Evolutionary conservation across 2,888 invertebrate genomes (phyloP), one percentile per base, ranked within the genome.

Genomic region (Tanytarsus gracilentus): DNA sequence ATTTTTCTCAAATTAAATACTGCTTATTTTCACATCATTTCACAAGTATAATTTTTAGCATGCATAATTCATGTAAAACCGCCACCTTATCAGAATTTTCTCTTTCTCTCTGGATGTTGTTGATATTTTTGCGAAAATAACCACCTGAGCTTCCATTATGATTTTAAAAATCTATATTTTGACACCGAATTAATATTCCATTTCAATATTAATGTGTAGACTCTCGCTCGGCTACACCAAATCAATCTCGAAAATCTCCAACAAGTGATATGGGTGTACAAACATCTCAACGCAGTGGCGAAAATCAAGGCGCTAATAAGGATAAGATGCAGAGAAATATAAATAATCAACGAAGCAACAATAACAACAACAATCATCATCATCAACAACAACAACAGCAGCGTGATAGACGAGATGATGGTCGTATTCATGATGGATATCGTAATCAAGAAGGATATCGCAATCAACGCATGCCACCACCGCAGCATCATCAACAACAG

Each of bases 241-340:
- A 86, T 63, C 77, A 82, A 33, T 83, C 83, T 64, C 80, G 89
- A 68, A 90, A 88, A 74, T 91, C 91, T 66, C 89, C 91, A 56
- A 88, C 90, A 2, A 82, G 84, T 65, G 93, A 94, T 72, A 88
- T 91, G 74, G 85, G 86, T 64, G 84, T 86, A 49, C 91, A 91
- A 76, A 86, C 78, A 33, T 68, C 68, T 65, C 68, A 70, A 64
- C 70, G 68, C 64, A 66, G 66, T 55, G 68, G 67, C 65, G 65
- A 65, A 55, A 62, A 60, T 61, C 64, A 65, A 49, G 68, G 72
- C 69, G 70, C 63, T n/a, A 61, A 64, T 69, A 66, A 61, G 60
- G 61, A 48, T 59, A 48, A 68, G 68, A 63, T 59, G 62, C 14
- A 62, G 62, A 48, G 62, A 62, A 23, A 61, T 61, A n/a, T n/a